A percentile compares a stretch with the other conserved stretches of the same genome.
Conservation (phyloP, 2,888 invertebrate genomes). For the Griposia aprilina region DNA sequence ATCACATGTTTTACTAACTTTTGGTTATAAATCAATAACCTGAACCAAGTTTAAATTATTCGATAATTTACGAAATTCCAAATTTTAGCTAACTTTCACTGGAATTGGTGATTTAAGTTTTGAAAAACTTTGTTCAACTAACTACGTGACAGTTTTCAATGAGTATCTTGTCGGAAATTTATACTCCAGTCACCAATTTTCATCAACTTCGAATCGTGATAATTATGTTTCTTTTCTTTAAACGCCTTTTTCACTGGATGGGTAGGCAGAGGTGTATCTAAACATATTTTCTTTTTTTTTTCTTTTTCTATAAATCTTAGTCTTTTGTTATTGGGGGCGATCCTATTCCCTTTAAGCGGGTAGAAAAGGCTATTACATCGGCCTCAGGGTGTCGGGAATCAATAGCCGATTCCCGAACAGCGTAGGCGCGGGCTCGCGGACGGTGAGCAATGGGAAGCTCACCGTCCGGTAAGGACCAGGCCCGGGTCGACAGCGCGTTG, state of each 20-base stretch:
- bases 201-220: neutral
- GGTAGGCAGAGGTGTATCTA: too few relatives aligned
- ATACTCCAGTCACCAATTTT: constrained; percentile 1
- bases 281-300: too few relatives aligned
- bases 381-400: too few relatives aligned
- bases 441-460: too few relatives aligned
- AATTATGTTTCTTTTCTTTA: neutral
- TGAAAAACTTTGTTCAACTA: constrained; percentile 39
- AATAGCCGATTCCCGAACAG: too few relatives aligned
- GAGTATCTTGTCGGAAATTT: constrained; percentile 20
- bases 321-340: neutral
- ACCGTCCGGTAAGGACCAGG: too few relatives aligned
- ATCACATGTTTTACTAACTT: neutral
- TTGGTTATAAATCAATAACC: constrained; percentile 37
- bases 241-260: too few relatives aligned
- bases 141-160: constrained; percentile 36
- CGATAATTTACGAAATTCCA: constrained; percentile 37
- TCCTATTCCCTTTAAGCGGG: neutral
- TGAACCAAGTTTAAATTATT: constrained; percentile 40
- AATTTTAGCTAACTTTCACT: constrained; percentile 25
- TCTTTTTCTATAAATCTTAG: too few relatives aligned
- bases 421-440: too few relatives aligned
- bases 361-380: too few relatives aligned
- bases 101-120: constrained; percentile 43
- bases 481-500: too few relatives aligned